Percentiles rank a stretch among this genome's conserved stretches.
These are phyloP conservation scores for Lypha dubia DNA, from an alignment of 2,888 invertebrate genomes.

Conservation along the genomic window DNA sequence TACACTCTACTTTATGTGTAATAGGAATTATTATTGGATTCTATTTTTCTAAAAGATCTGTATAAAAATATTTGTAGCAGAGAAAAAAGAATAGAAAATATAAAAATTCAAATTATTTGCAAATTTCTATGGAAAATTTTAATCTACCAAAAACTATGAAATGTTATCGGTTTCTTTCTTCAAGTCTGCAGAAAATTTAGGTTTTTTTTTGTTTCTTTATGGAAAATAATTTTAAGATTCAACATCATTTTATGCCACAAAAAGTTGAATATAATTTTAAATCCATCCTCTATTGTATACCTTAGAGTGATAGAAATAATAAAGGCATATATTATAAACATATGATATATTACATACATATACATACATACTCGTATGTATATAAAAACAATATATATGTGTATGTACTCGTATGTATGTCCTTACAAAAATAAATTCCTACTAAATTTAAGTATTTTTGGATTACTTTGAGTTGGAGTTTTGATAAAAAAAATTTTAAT, in stretches of 20 bases:
- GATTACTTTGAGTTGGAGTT: too few relatives aligned
- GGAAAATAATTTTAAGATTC: neutral
- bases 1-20: slow-evolving; percentile 20
- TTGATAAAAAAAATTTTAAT: too few relatives aligned
- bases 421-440: too few relatives aligned
- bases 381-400: too few relatives aligned
- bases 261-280: slow-evolving; percentile 33
- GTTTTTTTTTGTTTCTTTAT: slow-evolving; percentile 6
- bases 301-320: neutral
- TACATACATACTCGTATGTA: too few relatives aligned
- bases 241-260: neutral
- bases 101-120: neutral
- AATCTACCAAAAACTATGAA: slow-evolving; percentile 37
- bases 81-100: neutral
- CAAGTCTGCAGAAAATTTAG: neutral
- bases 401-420: too few relatives aligned
- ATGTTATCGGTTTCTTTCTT: neutral
- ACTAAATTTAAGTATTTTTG: too few relatives aligned
- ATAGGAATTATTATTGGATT: slow-evolving; percentile 42
- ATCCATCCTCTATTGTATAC: slow-evolving; percentile 6
- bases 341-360: too few relatives aligned
- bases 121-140: slow-evolving; percentile 19
- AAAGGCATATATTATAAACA: slow-evolving; percentile 5
- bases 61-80: slow-evolving; percentile 24
- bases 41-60: slow-evolving; percentile 7